Conservation (phyloP, 2,797 vertebrate genomes). For the Enteromius radiatus region DNA sequence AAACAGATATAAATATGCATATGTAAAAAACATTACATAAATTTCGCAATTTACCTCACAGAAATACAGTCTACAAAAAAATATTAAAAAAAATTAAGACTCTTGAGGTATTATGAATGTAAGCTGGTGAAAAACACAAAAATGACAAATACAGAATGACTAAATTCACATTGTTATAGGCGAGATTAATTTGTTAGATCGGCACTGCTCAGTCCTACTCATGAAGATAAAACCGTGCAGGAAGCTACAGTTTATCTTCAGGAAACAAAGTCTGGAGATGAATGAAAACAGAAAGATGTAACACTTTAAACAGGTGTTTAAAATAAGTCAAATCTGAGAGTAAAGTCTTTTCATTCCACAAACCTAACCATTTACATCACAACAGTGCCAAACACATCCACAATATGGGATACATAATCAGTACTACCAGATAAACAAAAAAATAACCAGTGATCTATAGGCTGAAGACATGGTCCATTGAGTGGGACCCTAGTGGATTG, state of each 20-base stretch:
- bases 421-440: not conserved
- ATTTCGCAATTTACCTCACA: not conserved
- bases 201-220: not conserved
- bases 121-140: conserved; percentile 4
- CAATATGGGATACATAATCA: conserved; percentile 45
- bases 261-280: not conserved
- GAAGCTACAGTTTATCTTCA: not conserved
- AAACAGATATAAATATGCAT: not conserved
- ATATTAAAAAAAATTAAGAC: not conserved
- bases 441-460: not conserved
- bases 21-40: not conserved
- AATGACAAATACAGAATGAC: not conserved
- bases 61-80: not conserved
- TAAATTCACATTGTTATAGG: conserved; percentile 5
- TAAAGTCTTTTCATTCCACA: not conserved
- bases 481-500: not conserved
- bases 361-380: not conserved
- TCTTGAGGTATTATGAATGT: conserved; percentile 18
- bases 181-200: conserved; percentile 6
- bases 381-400: conserved; percentile 31
- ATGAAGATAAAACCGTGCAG: not conserved
- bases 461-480: not conserved
- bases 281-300: not conserved
- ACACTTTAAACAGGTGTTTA: conserved; percentile 8
- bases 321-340: not conserved